These are phyloP conservation scores for Glyptemys insculpta DNA, from an alignment of 2,797 vertebrate species.

Conservation along the genomic window DNA sequence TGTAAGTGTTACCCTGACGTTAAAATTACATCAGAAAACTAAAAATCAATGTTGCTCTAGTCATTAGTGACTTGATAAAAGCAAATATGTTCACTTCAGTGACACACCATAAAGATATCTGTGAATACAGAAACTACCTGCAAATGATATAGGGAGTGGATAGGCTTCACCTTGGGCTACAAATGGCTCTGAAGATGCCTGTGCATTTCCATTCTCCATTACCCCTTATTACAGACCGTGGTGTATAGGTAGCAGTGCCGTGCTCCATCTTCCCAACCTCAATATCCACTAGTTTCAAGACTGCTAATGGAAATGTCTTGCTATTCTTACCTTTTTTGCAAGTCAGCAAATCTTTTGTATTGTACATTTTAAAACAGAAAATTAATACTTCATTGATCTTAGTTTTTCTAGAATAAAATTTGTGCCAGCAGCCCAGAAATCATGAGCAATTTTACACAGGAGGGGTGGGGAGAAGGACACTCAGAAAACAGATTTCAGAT, in stretches of 20 bases:
- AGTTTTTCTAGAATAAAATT: not conserved
- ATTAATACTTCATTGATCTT: not conserved
- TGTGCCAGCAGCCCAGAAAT: not conserved
- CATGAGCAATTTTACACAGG: not conserved
- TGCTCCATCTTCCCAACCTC: not conserved
- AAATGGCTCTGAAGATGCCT: not conserved
- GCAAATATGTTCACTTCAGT: conserved; percentile 22
- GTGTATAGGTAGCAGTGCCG: not conserved
- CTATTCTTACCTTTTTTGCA: not conserved
- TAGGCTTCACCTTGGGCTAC: not conserved
- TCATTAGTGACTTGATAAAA: not conserved
- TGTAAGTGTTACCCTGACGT: conserved; percentile 31
- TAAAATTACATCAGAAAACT: conserved; percentile 29
- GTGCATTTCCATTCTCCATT: not conserved
- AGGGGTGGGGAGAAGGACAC: not conserved
- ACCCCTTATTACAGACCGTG: not conserved
- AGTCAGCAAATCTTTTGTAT: not conserved
- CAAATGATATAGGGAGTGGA: not conserved
- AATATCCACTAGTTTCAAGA: not conserved
- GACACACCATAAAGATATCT: not conserved
- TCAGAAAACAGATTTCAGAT: not conserved
- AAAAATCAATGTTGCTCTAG: conserved; percentile 34
- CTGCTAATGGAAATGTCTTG: not conserved
- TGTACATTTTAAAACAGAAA: not conserved
- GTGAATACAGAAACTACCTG: not conserved